Base-by-base conservation (phyloP, 2,888 invertebrate genomes). In the Diarsia mendica region DNA sequence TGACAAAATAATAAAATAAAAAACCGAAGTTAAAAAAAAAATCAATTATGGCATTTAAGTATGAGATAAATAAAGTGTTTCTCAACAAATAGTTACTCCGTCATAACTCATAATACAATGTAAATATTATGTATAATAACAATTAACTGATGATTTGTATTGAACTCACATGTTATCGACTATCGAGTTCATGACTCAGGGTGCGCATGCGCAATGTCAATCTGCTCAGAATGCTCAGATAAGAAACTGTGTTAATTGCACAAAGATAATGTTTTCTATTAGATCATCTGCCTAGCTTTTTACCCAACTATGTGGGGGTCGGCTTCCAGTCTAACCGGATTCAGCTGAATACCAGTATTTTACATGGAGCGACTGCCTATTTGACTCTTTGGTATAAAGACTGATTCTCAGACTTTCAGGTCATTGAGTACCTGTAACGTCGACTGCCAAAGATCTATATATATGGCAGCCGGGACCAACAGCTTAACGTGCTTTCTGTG, bases 181-280 rank as follows among this genome's bases (percentile, higher is more conserved):
- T 75, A 82, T 85, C 83, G 65, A n/a, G 55, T 51, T 11, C 33
- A 53, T 85, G 86, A 76, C 53, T 66, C 48, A 51, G 48, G 61
- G 28, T 48, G 39, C n/a, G 58, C 65, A 53, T 51, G 39, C 23
- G 58, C 65, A 77, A 80, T 75, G 81, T 79, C 68, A 70, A n/a
- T 72, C 48, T 51, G 65, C 13, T 46, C 53, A 48, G 61, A 82
- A 44, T 51, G 65, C 13, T 46, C 53, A 48, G 61, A 82, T 81
- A 55, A 63, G 53, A 46, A 48, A 8, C 2, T 23, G 18, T 53
- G 44, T 61, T 49, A 23, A 33, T 44, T 44, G 23, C 49, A 55
- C 18, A 75, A 28, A 48, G 6, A 48, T 75, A 28, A 28, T 23
- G 33, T 66, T 48, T 60, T 2, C 23, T 73, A 13, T 33, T 61